Base-by-base conservation (phyloP, 2,888 invertebrate species). In the Drosophila paucipuncta region DNA sequence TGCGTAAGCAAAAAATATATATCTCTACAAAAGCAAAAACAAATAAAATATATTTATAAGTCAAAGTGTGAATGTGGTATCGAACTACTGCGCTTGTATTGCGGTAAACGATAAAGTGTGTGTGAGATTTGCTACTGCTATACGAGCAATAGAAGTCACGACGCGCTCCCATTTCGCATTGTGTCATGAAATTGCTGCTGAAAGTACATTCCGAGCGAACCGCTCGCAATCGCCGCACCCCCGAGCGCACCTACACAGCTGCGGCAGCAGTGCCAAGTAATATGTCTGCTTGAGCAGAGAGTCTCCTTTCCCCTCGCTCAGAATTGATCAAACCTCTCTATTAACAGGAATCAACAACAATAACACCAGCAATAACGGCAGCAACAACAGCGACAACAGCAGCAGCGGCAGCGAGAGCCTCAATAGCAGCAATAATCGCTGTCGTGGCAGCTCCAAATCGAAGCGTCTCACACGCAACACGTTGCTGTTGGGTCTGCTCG, bases 161-260 rank as follows among this genome's bases (percentile, higher is more conserved):
- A 13, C 39, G 68, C 25, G 18, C 49, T 49, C 11, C 28, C 47
- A 22, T 5, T 4, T 25, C 13, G 28, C 28, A 0, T 16, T 10
- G 62, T 37, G 62, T 30, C 62, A 93, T 93, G 93, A 93, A 93
- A 85, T 83, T 93, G 64, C 73, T 93, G 60, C 73, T 93, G 10
- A 93, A 93, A 91, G 92, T 93, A 43, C 93, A 93, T 78, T 73
- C 74, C 28, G 89, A 87, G n/a, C 89, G 72, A 25, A 65, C 79
- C 7, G 69, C 69, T 39, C 69, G 49, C 33, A 60, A 70, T 49
- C 69, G 63, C 16, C 80, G 61, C 54, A 72, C 73, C 35, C 73
- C 73, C 63, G 70, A 71, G 35, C 70, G 70, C 80, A 11, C 67
- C 89, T 49, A 64, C 73, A 55, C 84, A 87, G 68, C 90, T 58